Conservation (phyloP, 2,797 vertebrate genomes). For the Todus mexicanus region DNA sequence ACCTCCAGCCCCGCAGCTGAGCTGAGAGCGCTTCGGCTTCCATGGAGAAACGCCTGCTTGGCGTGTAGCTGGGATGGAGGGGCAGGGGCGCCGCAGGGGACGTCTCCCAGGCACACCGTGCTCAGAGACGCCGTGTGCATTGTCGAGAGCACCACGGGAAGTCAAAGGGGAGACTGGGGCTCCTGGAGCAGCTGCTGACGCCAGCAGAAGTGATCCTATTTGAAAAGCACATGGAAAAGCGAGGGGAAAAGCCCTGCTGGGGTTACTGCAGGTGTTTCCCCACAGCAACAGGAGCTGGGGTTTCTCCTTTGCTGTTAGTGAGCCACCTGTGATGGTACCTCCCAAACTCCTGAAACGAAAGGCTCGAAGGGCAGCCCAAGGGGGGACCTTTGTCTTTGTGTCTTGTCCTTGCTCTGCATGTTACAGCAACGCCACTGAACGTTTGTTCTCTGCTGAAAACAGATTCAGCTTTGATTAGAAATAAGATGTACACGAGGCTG, state of each 20-base stretch:
- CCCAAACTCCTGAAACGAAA: neutral
- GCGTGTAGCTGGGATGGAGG: neutral
- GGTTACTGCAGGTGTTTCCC: neutral
- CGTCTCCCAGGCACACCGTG: neutral
- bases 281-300: neutral
- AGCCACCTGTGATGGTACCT: neutral
- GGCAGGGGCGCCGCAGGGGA: neutral
- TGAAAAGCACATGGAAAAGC: neutral
- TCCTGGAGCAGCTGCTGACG: neutral
- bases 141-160: neutral
- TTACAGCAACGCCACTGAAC: neutral
- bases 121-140: neutral
- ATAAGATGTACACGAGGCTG: neutral
- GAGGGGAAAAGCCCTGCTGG: neutral
- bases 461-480: neutral
- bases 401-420: neutral
- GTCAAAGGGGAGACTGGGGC: neutral
- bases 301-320: neutral
- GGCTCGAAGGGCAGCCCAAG: neutral
- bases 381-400: neutral
- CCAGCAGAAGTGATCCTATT: neutral
- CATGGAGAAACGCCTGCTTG: accelerated
- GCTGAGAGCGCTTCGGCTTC: neutral
- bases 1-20: neutral
- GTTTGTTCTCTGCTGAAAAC: neutral